Percentiles rank a stretch among this genome's conserved stretches.
Conservation (phyloP, 2,113 vertebrate species). For the Apus apus region DNA sequence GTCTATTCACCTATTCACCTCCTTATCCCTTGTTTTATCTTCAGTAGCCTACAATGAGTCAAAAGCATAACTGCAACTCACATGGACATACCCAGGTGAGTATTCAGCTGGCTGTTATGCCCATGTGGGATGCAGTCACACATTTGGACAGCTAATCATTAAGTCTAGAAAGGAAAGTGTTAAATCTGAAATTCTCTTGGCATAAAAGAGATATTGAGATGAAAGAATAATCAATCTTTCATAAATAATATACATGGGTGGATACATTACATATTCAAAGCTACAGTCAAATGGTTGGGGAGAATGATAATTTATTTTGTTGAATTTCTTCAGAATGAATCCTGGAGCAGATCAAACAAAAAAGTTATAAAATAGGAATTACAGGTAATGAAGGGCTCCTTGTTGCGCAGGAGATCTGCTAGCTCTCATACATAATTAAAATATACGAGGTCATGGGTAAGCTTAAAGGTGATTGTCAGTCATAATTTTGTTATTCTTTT, state of each 20-base stretch:
- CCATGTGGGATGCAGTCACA: neutral
- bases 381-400: constrained; percentile 74
- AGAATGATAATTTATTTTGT: constrained; percentile 78
- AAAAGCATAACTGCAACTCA: neutral
- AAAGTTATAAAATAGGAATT: constrained; percentile 83
- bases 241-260: constrained; percentile 77
- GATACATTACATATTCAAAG: constrained; percentile 74
- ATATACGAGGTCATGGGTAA: constrained; percentile 60
- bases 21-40: neutral
- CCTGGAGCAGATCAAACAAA: constrained; percentile 81
- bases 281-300: constrained; percentile 70
- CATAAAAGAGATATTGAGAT: constrained; percentile 75
- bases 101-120: neutral
- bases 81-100: neutral
- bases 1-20: neutral
- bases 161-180: constrained; percentile 20
- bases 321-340: constrained; percentile 78
- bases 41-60: neutral
- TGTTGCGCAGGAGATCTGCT: constrained; percentile 56
- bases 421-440: constrained; percentile 63
- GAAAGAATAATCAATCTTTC: constrained; percentile 77
- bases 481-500: constrained; percentile 47
- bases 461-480: constrained; percentile 57
- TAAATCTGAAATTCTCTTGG: constrained; percentile 49
- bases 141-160: neutral